Base-by-base conservation (phyloP, 2,797 vertebrate genomes). In the Lateolabrax maculatus region DNA sequence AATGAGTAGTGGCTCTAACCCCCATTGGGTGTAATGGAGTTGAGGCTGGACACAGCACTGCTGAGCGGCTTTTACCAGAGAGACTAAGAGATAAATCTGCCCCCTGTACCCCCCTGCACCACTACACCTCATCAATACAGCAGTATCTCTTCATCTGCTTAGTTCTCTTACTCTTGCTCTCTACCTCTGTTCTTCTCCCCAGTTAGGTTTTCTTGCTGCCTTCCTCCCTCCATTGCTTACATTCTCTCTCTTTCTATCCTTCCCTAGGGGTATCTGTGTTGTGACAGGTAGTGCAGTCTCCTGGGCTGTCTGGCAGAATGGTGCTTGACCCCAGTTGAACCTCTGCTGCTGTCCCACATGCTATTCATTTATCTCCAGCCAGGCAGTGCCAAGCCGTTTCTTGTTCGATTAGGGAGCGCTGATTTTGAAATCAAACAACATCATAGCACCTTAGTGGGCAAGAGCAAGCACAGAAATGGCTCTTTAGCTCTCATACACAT, bases 331-430 rank as follows among this genome's bases (percentile, higher is more conserved):
- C 84, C 73, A 15, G 82, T 36, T 71, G 84, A 85, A 75, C 89
- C 90, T 85, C 86, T 87, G 73, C 82, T 82, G 76, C 84, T 79
- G 86, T 87, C 84, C 79, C 48, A 48, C 86, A 76, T 72, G 62
- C 73, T 87, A 63, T 86, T 91, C 87, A 91, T 94, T 93, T 89
- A 90, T 94, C 88, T 93, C 80, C 73, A 87, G 81, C 83, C 75
- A 76, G 74, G 61, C 80, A 46, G 70, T 3, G 25, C 9, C 0
- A 70, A 80, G 71, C 70, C 4, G n/a, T 60, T 83, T 79, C 79
- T 77, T 77, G 81, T 89, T 86, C 67, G 55, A 88, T 92, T 76
- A 83, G 36, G 64, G 46, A 27, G 31, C 15, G 3, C 61, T 65
- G 61, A 89, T 85, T 89, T 71, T 75, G 29, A 84, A 89, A 88